Percentiles rank a stretch among this genome's conserved stretches.
phyloP scores from a whole-genome alignment of 2,113 vertebrate species.

The Thalassarche chlororhynchos region DNA sequence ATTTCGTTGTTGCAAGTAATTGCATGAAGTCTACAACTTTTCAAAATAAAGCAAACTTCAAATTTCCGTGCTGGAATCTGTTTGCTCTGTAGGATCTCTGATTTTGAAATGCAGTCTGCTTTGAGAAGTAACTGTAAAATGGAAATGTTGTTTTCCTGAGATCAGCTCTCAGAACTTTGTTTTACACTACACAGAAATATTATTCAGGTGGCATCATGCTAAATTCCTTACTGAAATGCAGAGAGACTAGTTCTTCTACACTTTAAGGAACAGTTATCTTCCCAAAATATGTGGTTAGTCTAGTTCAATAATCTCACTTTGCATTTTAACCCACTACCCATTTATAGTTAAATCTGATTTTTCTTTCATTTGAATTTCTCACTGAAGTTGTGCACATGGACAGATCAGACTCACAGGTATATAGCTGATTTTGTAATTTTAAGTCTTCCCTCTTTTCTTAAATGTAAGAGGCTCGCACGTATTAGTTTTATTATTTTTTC shows the following conservation, averaged over 20 bases:
- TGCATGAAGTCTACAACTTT: background rate
- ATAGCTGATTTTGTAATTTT: background rate
- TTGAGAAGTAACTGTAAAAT: background rate
- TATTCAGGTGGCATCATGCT: background rate
- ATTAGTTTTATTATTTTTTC: background rate
- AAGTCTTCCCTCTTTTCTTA: background rate
- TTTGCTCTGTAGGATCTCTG: background rate
- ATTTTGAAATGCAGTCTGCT: background rate
- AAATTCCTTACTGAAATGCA: background rate
- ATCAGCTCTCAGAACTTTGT: background rate
- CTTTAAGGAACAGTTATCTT: background rate
- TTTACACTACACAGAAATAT: background rate
- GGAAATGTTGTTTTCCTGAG: background rate
- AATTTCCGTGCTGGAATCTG: background rate
- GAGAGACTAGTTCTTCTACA: background rate
- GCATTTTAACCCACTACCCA: background rate
- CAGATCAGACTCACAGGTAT: background rate
- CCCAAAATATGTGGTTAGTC: background rate
- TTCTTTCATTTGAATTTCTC: background rate
- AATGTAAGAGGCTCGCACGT: background rate
- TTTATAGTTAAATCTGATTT: background rate
- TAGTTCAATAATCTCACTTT: background rate
- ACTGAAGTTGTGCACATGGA: background rate
- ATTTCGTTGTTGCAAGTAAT: background rate
- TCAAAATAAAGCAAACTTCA: background rate